These are phyloP conservation scores for Philereme vetulata DNA, from an alignment of 2,888 invertebrate species.

Conservation along the genomic window DNA sequence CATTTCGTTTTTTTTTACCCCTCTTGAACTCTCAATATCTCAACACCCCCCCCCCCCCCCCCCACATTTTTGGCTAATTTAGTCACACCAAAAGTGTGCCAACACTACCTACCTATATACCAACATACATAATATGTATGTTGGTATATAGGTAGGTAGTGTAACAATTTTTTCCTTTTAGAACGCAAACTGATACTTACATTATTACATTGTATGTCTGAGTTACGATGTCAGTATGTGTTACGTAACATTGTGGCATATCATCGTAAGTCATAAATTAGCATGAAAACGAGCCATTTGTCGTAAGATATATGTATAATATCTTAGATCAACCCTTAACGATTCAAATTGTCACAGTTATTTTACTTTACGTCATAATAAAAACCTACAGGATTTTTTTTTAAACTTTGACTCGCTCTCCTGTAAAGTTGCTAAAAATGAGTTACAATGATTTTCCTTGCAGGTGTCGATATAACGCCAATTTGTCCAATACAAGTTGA, in stretches of 20 bases:
- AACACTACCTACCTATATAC: no score
- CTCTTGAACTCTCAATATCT: no score
- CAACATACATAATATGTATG: no score
- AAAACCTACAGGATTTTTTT: constrained; percentile 7
- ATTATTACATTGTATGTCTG: constrained; percentile 12
- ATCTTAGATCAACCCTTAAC: constrained; percentile 7
- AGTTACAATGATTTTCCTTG: not conserved
- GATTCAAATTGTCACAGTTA: constrained; percentile 5
- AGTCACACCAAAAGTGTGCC: no score
- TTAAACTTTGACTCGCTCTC: constrained; percentile 3
- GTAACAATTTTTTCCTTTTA: no score
- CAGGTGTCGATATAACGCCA: no score
- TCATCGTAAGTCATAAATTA: constrained; percentile 2
- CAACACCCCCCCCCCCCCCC: no score
- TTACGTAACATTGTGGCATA: constrained; percentile 7
- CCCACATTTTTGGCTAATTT: no score
- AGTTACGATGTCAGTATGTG: constrained; percentile 14
- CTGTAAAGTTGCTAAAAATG: constrained; percentile 9
- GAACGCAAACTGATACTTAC: not conserved
- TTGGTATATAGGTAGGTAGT: no score
- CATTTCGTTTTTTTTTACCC: no score
- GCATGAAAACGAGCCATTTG: constrained; percentile 9
- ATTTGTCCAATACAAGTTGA: no score
- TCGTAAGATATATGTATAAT: constrained; percentile 7
- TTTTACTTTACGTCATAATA: constrained; percentile 3